Conservation (phyloP, 2,113 vertebrate genomes). For the Pantherophis guttatus region DNA sequence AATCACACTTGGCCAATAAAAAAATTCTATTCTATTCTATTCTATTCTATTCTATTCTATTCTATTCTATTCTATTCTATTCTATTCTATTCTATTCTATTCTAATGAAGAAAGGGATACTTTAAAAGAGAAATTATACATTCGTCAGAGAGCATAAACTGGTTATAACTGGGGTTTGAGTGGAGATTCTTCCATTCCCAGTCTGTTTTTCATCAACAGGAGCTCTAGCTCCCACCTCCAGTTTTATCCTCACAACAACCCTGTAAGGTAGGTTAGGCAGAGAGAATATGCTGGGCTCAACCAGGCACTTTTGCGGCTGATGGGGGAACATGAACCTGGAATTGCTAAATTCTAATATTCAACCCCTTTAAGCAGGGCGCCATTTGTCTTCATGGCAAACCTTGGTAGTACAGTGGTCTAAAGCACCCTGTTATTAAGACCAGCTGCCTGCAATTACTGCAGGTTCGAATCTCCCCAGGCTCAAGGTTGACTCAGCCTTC, state of each 20-base stretch:
- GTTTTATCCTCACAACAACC: background rate
- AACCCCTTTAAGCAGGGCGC: background rate
- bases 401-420: too few species aligned
- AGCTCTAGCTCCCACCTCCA: background rate
- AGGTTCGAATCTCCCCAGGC: too few species aligned
- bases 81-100: too few species aligned
- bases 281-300: background rate
- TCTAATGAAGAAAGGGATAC: background rate
- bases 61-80: too few species aligned
- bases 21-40: too few species aligned
- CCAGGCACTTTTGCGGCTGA: background rate
- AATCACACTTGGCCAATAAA: too few species aligned
- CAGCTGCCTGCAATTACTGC: too few species aligned
- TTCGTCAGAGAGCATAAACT: background rate
- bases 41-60: too few species aligned
- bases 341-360: background rate
- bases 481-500: too few species aligned
- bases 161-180: background rate
- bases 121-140: background rate
- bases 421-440: too few species aligned
- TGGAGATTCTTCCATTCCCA: background rate
- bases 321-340: background rate
- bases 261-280: background rate
- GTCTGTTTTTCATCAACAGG: background rate
- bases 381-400: background rate